phyloP scores from a whole-genome alignment of 1,140 invertebrate genomes.

The Drosophila chauvacae region DNA sequence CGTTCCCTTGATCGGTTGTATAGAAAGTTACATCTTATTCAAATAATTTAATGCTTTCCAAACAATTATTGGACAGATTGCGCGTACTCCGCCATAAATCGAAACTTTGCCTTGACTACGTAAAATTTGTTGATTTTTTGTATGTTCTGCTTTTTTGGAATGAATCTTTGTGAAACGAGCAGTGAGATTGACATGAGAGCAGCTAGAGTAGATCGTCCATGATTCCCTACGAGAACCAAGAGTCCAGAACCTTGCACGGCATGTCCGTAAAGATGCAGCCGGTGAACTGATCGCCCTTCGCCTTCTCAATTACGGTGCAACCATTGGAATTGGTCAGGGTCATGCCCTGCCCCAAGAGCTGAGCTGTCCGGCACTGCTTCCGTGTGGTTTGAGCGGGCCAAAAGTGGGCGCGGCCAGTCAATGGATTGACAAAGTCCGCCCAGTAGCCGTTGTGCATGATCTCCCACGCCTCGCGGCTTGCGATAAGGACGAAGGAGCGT shows the following conservation, averaged over 20 bases:
- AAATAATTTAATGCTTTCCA: background rate
- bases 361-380: background rate
- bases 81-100: background rate
- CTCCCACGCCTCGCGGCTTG: constrained; percentile 25
- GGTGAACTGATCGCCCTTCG: constrained; percentile 36
- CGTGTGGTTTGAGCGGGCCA: constrained; percentile 4
- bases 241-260: constrained; percentile 27
- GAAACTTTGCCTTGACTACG: background rate
- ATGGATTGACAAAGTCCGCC: constrained; percentile 68
- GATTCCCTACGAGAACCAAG: background rate
- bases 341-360: constrained; percentile 38
- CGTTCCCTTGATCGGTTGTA: background rate
- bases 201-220: background rate
- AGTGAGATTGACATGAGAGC: constrained; percentile 1
- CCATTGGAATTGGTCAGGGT: constrained; percentile 36
- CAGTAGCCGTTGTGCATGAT: constrained; percentile 56
- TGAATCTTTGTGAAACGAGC: constrained; percentile 4
- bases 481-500: constrained; percentile 50
- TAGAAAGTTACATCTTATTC: background rate
- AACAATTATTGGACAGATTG: background rate
- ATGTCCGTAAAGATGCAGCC: constrained; percentile 62
- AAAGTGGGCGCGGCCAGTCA: constrained; percentile 61
- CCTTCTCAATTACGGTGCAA: constrained; percentile 53
- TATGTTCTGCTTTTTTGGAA: background rate
- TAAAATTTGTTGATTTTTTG: constrained; percentile 12